Base-by-base conservation (phyloP, 2,888 invertebrate species). In the Mythimna ferrago region DNA sequence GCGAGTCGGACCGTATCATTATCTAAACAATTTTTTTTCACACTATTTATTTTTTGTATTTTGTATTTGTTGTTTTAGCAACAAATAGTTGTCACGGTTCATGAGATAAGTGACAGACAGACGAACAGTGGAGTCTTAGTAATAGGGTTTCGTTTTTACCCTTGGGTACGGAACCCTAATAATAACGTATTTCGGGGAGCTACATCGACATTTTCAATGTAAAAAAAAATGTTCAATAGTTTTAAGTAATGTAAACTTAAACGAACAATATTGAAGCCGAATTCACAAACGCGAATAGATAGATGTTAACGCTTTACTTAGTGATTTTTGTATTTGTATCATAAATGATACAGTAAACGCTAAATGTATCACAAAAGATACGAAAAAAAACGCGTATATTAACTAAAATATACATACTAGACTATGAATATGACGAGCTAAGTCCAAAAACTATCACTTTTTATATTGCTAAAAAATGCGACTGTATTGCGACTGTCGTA, bases 261-360 rank as follows among this genome's bases (percentile, higher is more conserved):
- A 78, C 71, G 79, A 85, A 85, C 74, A 83, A 80, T 77, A 72
- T 65, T 51, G 16, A 74, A 75, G 51, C 78, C 82, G 81, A 82
- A 81, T 82, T 81, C 75, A 71, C 73, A 71, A 81, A 66, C n/a
- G 68, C 69, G 56, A 60, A 6, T 82, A 78, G 48, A 6, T 82
- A 78, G 48, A 51, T 61, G 19, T 70, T 66, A 69, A 63, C 19
- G 80, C 73, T 81, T 77, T 57, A 65, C 58, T 26, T 64, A 71
- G 56, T 58, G 16, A 2, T 38, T 48, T 61, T 57, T 73, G 26
- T 80, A 53, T 80, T 53, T 65, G 65, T 80, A 63, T 80, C 21
- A 65, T 10, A 63, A 65, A 72, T 64, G 73, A 68, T 66, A 67
- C 51, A 48, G 54, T 48, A 58, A n/a, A 56, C 11, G 14, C 44